Percentiles rank a stretch among this genome's conserved stretches.
Conservation (phyloP, 2,888 invertebrate genomes). For the Tinea trinotella region DNA sequence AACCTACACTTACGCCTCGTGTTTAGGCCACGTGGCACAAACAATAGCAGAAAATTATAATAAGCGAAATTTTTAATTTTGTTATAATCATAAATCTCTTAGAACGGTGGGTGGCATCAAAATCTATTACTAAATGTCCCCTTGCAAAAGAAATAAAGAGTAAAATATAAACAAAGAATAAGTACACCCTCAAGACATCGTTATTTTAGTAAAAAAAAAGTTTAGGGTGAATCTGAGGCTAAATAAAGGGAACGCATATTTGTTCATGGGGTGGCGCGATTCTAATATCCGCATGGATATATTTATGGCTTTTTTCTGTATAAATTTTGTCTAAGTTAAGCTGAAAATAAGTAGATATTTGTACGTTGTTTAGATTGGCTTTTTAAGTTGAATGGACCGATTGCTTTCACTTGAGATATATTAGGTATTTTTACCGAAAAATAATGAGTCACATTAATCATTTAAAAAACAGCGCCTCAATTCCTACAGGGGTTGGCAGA, state of each 20-base stretch:
- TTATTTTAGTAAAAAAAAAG: constrained; percentile 50
- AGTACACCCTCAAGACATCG: constrained; percentile 46
- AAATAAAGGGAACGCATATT: constrained; percentile 1
- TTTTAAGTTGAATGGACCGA: too few relatives aligned
- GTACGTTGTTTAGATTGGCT: neutral
- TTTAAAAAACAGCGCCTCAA: too few relatives aligned
- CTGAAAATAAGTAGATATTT: constrained; percentile 11
- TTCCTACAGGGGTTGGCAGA: too few relatives aligned
- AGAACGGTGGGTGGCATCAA: neutral
- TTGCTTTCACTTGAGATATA: too few relatives aligned
- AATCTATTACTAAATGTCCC: constrained; percentile 23
- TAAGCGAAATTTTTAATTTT: neutral
- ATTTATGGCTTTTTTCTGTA: constrained; percentile 12
- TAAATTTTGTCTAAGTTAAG: constrained; percentile 4
- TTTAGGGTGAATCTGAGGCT: constrained; percentile 32
- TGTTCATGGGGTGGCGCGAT: neutral
- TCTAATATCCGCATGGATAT: constrained; percentile 1
- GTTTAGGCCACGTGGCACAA: neutral
- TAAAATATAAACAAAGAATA: constrained; percentile 47
- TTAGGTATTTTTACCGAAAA: too few relatives aligned
- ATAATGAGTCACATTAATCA: too few relatives aligned
- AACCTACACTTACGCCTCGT: neutral
- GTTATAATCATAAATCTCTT: neutral
- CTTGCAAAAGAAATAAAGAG: constrained; percentile 26
- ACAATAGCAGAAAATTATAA: neutral